Percentiles rank a stretch among this genome's conserved stretches.
Conservation (phyloP, 2,113 vertebrate genomes). For the Hemibagrus wyckioides region DNA sequence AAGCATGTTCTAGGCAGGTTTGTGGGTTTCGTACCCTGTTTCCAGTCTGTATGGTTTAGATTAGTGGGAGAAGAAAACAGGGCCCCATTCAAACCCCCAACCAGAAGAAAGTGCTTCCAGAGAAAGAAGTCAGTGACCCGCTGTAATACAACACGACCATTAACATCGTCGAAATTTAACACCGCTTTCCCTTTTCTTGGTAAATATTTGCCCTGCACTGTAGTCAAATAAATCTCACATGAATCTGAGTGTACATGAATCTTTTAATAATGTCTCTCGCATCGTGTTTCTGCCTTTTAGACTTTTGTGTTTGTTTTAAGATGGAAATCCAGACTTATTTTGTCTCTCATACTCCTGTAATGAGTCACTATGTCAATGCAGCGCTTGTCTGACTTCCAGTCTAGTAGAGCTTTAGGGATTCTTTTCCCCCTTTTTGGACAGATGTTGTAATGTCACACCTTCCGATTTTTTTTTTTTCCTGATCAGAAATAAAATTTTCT, state of each 20-base stretch:
- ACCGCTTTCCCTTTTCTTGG: background rate
- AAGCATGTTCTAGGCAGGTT: conserved; percentile 32
- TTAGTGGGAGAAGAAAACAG: conserved; percentile 31
- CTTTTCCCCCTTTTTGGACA: too few species aligned
- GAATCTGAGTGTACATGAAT: background rate
- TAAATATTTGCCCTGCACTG: background rate
- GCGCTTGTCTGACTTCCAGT: conserved; percentile 14
- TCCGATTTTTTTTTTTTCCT: too few species aligned
- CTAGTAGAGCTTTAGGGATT: too few species aligned
- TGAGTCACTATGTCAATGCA: conserved; percentile 7
- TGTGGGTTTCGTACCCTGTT: conserved; percentile 37
- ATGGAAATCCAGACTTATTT: background rate
- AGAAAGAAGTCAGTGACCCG: conserved; percentile 2
- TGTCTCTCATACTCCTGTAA: background rate
- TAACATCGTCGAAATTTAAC: background rate
- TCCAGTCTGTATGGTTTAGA: conserved; percentile 39
- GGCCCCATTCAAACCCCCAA: conserved; percentile 12
- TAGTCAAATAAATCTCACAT: background rate
- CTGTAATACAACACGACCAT: background rate
- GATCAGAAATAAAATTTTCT: background rate
- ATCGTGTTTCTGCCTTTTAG: background rate
- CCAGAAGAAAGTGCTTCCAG: background rate
- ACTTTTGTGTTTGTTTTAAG: background rate
- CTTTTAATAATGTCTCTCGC: background rate
- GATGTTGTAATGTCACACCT: too few species aligned